Base-by-base conservation (phyloP, 2,797 vertebrate genomes). In the Nannoperca australis region DNA sequence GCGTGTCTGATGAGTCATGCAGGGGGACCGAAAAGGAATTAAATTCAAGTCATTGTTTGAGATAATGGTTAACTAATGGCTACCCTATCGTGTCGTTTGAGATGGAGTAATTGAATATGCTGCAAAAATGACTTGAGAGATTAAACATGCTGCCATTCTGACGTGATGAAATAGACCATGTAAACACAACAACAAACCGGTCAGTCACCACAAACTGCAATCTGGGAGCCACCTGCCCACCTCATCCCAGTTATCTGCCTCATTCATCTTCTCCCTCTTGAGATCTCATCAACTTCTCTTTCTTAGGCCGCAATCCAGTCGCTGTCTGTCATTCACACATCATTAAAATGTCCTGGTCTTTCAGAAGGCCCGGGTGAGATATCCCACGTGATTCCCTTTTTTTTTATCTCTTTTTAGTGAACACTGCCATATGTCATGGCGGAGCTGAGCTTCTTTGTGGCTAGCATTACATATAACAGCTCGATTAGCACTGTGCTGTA, bases 1-100 rank as follows among this genome's bases (percentile, higher is more conserved):
- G 70, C 10, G 5, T 58, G 60, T 65, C 54, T 81, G 83, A 85
- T 90, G 88, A 89, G 71, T 89, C 83, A 86, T 65, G 60, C 77
- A 63, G 15, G 17, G 56, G 53, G 30, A 42, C 34, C 53, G 14
- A 44, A 79, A 76, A 51, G 27, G 40, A 85, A 78, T 82, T 40
- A 76, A 76, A 65, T 27, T 27, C 24, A 47, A 78, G 68, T 73
- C 66, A 59, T 53, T 78, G 70, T 75, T 58, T 54, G 45, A 76
- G 51, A 76, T 90, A 82, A 90, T 78, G 67, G 80, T 72, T 58
- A 72, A 70, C 58, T 87, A 77, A 87, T 76, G 63, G 62, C 44
- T 5, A 20, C 63, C 68, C 72, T 78, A 76, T 50, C 70, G 50
- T 75, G 69, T 50, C 11, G 22, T 54, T 22, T 40, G 44, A 62